Conservation (phyloP, 1,140 invertebrate genomes). For the Ceratosolen solmsi region DNA sequence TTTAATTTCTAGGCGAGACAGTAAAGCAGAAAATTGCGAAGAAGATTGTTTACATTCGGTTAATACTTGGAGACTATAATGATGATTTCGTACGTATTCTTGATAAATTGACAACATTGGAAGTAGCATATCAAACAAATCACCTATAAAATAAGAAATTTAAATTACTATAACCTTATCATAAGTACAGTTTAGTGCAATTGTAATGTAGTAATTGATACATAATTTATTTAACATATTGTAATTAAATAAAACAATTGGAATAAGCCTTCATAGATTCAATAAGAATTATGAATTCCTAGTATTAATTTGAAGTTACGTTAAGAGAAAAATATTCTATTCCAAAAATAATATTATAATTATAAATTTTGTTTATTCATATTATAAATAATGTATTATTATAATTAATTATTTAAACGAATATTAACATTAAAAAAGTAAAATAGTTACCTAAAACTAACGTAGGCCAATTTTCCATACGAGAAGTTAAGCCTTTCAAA, state of each 20-base stretch:
- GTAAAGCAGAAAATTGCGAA: constrained; percentile 84
- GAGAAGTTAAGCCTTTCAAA: constrained; percentile 91
- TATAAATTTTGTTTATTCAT: too few relatives aligned
- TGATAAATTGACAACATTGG: constrained; percentile 96
- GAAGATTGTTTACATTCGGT: constrained; percentile 93
- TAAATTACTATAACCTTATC: too few relatives aligned
- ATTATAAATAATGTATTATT: too few relatives aligned
- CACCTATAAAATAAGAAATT: constrained; percentile 76
- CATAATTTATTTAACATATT: too few relatives aligned
- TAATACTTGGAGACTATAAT: constrained; percentile 94
- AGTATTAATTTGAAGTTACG: too few relatives aligned
- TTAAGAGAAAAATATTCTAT: not conserved
- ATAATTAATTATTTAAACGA: too few relatives aligned
- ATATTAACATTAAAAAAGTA: too few relatives aligned
- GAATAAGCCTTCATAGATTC: too few relatives aligned
- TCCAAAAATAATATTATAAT: not conserved
- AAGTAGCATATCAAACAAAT: constrained; percentile 94
- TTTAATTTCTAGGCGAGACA: constrained; percentile 90
- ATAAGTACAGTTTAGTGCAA: too few relatives aligned
- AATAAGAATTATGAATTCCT: too few relatives aligned
- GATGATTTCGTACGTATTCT: constrained; percentile 95
- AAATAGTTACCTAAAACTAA: constrained; percentile 87
- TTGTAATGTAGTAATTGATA: too few relatives aligned
- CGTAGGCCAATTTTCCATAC: constrained; percentile 95
- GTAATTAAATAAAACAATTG: too few relatives aligned